Evolutionary conservation across 2,888 invertebrate genomes (phyloP), one percentile per base, ranked within the genome.

Genomic region (Magallana nippona): DNA sequence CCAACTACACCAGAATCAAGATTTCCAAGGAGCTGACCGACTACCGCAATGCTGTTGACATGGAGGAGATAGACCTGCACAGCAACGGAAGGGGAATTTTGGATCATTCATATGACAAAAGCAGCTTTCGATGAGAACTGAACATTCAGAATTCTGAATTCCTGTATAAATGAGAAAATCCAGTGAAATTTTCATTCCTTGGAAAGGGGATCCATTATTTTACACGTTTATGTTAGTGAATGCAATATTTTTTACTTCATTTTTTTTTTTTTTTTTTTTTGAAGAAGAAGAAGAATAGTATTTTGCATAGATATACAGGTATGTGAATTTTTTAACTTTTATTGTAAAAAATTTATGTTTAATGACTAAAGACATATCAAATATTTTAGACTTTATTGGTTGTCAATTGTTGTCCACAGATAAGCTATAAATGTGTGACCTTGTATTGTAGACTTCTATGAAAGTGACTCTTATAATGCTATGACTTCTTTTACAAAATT

Each of bases 1-100:
- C 92, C 13, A 94, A 94, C 88, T 94, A 94, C 89, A 91, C 93
- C n/a, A 89, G 92, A 32, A 93, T 94, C 84, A 91, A 92, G 85
- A 92, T 92, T 60, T 92, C 93, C 15, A 93, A 93, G 86, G 94
- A 94, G 86, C 84, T 94, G 62, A 94, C 93, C 10, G 90, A 93
- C 32, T 93, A 93, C 86, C 85, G 93, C n/a, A 91, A 93, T 82
- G 93, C 93, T 62, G 91, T 92, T 0, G 93, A 93, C 71, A 89
- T 91, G 88, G 93, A 92, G 22, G 92, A 92, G 60, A 79, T 92
- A n/a, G 91, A 91, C n/a, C 83, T 92, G 11, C 88, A 89, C 19
- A 87, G 87, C 78, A 71, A 58, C 3, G 80, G 79, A 0, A 77
- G 78, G 55, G 81, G 81, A n/a, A 62, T 81, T n/a, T 13, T 81